Percentiles rank a stretch among this genome's conserved stretches.
Evolutionary conservation across 2,113 vertebrate species (phyloP).

Genomic region (Dasyprocta punctata): DNA sequence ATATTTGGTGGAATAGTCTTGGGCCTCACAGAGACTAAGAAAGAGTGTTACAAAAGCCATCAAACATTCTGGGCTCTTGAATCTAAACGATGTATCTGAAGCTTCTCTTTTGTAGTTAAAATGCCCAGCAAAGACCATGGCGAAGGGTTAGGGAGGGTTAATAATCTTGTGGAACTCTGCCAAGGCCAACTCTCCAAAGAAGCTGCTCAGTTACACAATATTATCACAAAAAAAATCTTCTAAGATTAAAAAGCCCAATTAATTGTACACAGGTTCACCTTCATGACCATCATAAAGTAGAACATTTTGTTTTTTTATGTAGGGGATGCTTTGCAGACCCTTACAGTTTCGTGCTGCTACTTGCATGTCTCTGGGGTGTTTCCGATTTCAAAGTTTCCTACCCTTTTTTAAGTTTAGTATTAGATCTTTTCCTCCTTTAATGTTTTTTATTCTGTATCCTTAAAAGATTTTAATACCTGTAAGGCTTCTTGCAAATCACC

Average conservation of each 20-base stretch:
- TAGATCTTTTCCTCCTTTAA: neutral
- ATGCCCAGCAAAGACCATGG: neutral
- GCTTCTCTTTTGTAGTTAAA: neutral
- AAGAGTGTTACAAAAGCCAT: neutral
- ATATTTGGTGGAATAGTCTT: neutral
- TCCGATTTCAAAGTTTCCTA: neutral
- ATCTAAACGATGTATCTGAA: neutral
- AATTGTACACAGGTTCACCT: neutral
- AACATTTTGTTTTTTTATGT: neutral
- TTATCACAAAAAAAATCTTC: neutral
- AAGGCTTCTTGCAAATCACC: neutral
- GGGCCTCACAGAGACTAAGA: neutral
- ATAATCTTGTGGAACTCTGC: neutral
- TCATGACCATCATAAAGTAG: neutral
- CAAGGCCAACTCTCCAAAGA: neutral
- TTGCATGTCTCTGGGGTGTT: neutral
- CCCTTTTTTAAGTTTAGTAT: neutral
- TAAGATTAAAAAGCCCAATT: neutral
- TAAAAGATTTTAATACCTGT: neutral
- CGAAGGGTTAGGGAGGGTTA: neutral
- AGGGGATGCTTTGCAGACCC: neutral
- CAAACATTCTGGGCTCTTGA: neutral
- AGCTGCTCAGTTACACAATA: neutral
- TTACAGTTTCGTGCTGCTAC: neutral
- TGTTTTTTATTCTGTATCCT: neutral